A percentile compares a stretch with the other conserved stretches of the same genome.
Conservation (phyloP, 92 coral and sea anemone species). For the Phenganax marumi region DNA sequence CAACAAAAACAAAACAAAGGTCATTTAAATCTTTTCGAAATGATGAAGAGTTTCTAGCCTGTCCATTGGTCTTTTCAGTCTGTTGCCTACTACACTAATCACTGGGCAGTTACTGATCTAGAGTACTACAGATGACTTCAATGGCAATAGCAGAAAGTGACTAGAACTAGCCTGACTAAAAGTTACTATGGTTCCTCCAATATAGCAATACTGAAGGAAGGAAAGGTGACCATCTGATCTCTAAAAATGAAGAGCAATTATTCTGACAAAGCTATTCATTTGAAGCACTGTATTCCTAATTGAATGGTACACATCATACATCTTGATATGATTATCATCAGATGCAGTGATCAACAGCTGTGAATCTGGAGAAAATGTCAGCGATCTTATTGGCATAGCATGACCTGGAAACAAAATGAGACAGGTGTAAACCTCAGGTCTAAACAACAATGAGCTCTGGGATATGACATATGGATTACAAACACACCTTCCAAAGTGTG, state of each 20-base stretch:
- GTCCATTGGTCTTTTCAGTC: not conserved
- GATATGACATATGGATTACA: no score
- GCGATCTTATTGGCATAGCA: conserved; percentile 97
- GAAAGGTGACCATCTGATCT: no score
- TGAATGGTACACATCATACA: conserved; percentile 99
- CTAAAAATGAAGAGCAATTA: not conserved
- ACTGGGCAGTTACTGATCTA: no score
- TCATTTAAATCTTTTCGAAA: conserved; percentile 36
- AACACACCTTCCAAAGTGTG: conserved; percentile 90
- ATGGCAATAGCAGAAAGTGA: no score
- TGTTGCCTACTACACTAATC: no score
- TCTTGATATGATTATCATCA: conserved; percentile 97
- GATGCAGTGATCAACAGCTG: conserved; percentile 98
- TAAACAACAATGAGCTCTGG: not conserved
- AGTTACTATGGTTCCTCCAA: no score
- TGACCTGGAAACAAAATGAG: conserved; percentile 67
- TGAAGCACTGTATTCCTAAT: not conserved
- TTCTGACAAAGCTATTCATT: conserved; percentile 3
- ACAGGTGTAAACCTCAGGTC: not conserved
- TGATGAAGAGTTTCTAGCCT: not conserved
- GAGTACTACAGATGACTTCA: not conserved
- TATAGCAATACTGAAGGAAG: no score
- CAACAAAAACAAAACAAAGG: not conserved
- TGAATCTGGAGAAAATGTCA: conserved; percentile 98
- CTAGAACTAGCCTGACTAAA: not conserved